phyloP scores from a whole-genome alignment of 2,797 vertebrate species.

The Clamator glandarius region DNA sequence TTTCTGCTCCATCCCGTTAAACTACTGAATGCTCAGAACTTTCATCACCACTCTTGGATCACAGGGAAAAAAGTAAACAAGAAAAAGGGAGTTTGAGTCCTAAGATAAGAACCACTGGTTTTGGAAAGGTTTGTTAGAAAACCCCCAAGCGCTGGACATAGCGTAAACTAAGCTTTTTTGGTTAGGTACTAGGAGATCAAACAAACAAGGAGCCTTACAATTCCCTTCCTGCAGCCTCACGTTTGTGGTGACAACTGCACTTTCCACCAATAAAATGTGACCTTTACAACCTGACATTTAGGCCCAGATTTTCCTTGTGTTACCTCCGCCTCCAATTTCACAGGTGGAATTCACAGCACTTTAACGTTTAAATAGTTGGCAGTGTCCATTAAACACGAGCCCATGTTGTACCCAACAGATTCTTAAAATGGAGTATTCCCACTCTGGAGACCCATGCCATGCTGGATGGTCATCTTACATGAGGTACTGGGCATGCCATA shows the following conservation, averaged over 20 bases:
- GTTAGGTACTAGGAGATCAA: background rate
- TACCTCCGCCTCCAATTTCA: constrained; percentile 65
- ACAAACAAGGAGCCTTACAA: background rate
- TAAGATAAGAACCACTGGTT: background rate
- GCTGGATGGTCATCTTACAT: constrained; percentile 8
- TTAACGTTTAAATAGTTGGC: constrained; percentile 30
- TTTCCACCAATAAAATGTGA: constrained; percentile 24
- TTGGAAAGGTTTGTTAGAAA: background rate
- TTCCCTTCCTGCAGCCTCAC: background rate
- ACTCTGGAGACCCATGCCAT: background rate
- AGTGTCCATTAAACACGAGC: background rate
- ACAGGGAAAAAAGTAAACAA: background rate
- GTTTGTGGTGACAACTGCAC: constrained; percentile 43
- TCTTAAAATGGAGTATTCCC: constrained; percentile 46
- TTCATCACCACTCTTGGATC: background rate
- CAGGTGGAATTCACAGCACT: constrained; percentile 46
- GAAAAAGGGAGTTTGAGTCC: background rate
- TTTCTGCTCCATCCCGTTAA: constrained; percentile 17
- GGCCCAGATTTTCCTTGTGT: constrained; percentile 32
- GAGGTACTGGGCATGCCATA: background rate
- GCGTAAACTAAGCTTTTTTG: background rate
- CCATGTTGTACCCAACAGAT: background rate
- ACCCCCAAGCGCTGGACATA: fast-evolving
- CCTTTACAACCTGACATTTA: constrained; percentile 61
- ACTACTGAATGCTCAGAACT: background rate